Conservation (phyloP, 2,888 invertebrate species). For the Alentia gelatinosa region DNA sequence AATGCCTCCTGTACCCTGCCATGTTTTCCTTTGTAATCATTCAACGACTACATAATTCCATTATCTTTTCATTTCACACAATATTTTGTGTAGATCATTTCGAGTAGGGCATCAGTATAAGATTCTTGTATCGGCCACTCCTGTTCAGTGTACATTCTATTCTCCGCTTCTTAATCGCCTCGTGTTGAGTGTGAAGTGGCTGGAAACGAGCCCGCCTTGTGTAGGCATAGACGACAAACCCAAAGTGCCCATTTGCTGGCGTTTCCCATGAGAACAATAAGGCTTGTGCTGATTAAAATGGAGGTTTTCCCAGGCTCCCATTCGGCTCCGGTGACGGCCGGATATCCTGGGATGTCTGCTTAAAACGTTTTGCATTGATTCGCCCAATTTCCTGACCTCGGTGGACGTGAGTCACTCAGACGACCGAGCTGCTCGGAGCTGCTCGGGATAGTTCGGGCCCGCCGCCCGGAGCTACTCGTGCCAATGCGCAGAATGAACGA, state of each 20-base stretch:
- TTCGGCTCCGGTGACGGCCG: neutral
- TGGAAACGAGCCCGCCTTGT: neutral
- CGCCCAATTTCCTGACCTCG: constrained; percentile 47
- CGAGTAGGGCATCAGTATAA: no score
- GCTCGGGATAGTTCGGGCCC: neutral
- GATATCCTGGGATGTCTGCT: constrained; percentile 18
- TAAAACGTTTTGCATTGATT: constrained; percentile 51
- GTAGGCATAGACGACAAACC: neutral
- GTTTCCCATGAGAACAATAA: neutral
- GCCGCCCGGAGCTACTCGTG: neutral
- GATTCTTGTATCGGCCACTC: no score
- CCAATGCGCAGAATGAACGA: neutral
- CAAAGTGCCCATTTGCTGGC: neutral
- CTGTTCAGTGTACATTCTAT: neutral
- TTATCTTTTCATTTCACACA: no score
- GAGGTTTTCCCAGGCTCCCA: neutral
- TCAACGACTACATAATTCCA: no score
- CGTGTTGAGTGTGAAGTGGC: neutral
- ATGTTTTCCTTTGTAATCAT: no score
- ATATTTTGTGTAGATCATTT: no score
- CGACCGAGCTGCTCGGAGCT: neutral
- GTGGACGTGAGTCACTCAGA: constrained; percentile 46
- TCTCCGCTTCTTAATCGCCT: neutral
- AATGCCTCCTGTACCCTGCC: no score
- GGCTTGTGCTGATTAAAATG: neutral